Percentiles rank a stretch among this genome's conserved stretches.
Evolutionary conservation across 2,797 vertebrate genomes (phyloP).

Genomic region (Pseudochaenichthys georgianus): DNA sequence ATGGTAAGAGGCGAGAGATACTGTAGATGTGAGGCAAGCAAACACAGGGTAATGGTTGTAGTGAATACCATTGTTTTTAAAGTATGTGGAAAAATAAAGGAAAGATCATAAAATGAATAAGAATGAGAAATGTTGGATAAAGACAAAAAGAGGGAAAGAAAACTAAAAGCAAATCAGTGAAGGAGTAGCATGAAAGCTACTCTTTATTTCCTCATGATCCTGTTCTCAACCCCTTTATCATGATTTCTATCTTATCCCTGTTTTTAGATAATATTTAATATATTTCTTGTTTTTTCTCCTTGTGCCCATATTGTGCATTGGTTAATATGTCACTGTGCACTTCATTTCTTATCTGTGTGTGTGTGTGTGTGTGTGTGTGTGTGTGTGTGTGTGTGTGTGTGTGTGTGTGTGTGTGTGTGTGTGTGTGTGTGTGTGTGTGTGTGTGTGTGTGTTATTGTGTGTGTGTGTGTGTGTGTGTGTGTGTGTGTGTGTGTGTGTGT

Average conservation of each 20-base stretch:
- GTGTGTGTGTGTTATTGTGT: too few species aligned
- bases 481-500: too few species aligned
- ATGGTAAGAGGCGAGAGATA: slow-evolving; percentile 29
- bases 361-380: too few species aligned
- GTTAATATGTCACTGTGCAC: too few species aligned
- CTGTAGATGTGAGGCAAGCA: slow-evolving; percentile 1
- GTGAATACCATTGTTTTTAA: slow-evolving; percentile 19
- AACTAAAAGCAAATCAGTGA: slow-evolving; percentile 16
- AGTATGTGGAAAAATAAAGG: slow-evolving; percentile 24
- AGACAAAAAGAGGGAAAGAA: not conserved
- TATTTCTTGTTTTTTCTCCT: too few species aligned
- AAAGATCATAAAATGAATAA: slow-evolving; percentile 33
- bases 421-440: too few species aligned
- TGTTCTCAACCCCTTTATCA: not conserved
- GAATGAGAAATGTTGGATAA: not conserved
- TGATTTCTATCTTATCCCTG: not conserved
- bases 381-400: too few species aligned
- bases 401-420: too few species aligned
- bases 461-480: too few species aligned
- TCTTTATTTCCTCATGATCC: not conserved
- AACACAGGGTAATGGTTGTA: slow-evolving; percentile 41
- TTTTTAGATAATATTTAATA: too few species aligned
- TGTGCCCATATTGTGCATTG: too few species aligned
- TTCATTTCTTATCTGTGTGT: too few species aligned
- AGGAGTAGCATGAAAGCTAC: slow-evolving; percentile 34